phyloP scores from a whole-genome alignment of 2,797 vertebrate species.

The Podargus strigoides region DNA sequence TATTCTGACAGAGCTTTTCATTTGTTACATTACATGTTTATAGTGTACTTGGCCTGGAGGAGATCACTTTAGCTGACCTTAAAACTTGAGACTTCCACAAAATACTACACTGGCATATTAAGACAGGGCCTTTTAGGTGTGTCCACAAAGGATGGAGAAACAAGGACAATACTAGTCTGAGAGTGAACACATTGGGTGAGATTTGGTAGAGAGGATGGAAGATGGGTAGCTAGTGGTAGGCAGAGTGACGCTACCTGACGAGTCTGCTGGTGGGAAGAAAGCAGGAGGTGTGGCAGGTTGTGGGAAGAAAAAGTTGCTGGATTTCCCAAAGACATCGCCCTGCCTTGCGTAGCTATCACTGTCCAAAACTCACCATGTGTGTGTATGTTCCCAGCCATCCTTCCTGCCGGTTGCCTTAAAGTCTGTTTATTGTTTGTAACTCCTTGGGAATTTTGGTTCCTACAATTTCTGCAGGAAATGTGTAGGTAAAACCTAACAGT shows the following conservation, averaged over 20 bases:
- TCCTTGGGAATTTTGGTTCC: not conserved
- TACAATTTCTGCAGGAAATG: not conserved
- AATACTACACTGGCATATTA: not conserved
- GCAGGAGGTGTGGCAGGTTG: conserved; percentile 40
- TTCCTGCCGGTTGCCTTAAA: not conserved
- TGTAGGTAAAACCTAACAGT: not conserved
- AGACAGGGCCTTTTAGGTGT: not conserved
- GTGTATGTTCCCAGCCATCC: fast-evolving
- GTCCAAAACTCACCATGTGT: fast-evolving
- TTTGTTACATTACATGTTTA: not conserved
- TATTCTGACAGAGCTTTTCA: not conserved
- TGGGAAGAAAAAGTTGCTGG: conserved; percentile 41
- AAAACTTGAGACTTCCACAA: not conserved
- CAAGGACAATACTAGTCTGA: not conserved
- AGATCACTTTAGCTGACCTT: not conserved
- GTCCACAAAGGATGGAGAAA: not conserved
- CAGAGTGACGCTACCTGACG: not conserved
- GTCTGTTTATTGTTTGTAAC: not conserved
- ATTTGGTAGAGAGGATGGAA: conserved; percentile 7
- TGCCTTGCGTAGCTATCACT: not conserved
- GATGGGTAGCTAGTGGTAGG: not conserved
- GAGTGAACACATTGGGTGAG: not conserved
- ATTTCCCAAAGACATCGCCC: conserved; percentile 49
- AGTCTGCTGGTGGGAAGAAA: conserved; percentile 12
- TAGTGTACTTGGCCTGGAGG: not conserved